Conservation (phyloP, 2,113 vertebrate genomes). For the Hylia prasina region DNA sequence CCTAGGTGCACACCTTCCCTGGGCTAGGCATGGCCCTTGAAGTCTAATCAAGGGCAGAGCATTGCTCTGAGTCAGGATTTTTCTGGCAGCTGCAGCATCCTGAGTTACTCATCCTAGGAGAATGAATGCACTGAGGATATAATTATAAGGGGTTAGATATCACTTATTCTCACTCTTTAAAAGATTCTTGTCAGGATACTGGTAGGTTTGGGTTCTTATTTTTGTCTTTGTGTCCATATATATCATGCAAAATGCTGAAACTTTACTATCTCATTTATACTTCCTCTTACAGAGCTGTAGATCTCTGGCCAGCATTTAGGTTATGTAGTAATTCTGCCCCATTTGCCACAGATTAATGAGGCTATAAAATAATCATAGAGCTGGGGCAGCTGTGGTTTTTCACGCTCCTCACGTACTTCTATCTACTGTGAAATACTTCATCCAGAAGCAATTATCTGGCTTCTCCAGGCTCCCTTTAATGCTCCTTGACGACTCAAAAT, state of each 20-base stretch:
- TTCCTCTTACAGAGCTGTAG: neutral
- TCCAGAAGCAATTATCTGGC: conserved; percentile 19
- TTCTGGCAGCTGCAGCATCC: conserved; percentile 9
- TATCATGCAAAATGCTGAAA: neutral
- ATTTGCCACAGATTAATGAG: conserved; percentile 44
- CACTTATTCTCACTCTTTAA: neutral
- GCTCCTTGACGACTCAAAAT: neutral
- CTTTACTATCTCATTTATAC: conserved; percentile 15
- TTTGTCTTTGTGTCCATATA: neutral
- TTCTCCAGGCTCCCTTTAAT: conserved; percentile 1
- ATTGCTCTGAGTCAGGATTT: conserved; percentile 6
- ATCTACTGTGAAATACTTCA: conserved; percentile 2
- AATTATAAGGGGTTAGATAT: conserved; percentile 20
- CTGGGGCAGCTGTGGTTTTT: conserved; percentile 6
- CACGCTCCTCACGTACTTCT: neutral
- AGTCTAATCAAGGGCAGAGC: neutral
- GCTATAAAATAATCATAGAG: conserved; percentile 38
- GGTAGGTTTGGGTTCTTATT: neutral
- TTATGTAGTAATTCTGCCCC: neutral
- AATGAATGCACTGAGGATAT: neutral
- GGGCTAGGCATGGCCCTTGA: neutral
- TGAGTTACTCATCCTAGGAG: neutral
- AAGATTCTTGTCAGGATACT: neutral
- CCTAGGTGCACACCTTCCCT: neutral
- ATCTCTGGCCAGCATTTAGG: neutral